Percentiles rank a stretch among this genome's conserved stretches.
Evolutionary conservation across 2,113 vertebrate genomes (phyloP).

Genomic region (Arenaria interpres): DNA sequence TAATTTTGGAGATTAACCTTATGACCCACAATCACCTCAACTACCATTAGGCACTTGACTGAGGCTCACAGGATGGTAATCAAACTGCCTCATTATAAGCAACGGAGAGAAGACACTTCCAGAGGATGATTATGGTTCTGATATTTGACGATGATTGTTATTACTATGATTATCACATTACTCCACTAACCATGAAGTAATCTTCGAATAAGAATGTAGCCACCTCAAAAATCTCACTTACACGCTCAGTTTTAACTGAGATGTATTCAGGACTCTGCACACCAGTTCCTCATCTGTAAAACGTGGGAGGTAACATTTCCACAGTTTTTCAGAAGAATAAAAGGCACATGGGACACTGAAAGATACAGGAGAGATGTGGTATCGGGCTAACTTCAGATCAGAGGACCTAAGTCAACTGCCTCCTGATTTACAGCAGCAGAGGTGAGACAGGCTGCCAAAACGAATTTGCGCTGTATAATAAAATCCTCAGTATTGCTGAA

Average conservation of each 20-base stretch:
- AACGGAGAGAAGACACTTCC: neutral
- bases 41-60: neutral
- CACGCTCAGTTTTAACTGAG: neutral
- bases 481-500: slow-evolving; percentile 45
- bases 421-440: neutral
- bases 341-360: neutral
- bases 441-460: neutral
- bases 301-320: neutral
- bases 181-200: neutral
- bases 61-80: neutral
- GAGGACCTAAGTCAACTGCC: neutral
- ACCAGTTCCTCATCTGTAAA: neutral
- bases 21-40: neutral
- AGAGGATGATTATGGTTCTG: neutral
- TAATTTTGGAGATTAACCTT: neutral
- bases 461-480: neutral
- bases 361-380: neutral
- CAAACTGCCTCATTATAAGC: neutral
- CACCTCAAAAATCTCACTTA: neutral
- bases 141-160: neutral
- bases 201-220: neutral
- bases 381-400: neutral
- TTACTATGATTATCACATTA: neutral
- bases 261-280: neutral
- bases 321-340: neutral